A percentile compares a stretch with the other conserved stretches of the same genome.
Conservation (phyloP, 2,113 vertebrate genomes). For the Theristicus caerulescens region DNA sequence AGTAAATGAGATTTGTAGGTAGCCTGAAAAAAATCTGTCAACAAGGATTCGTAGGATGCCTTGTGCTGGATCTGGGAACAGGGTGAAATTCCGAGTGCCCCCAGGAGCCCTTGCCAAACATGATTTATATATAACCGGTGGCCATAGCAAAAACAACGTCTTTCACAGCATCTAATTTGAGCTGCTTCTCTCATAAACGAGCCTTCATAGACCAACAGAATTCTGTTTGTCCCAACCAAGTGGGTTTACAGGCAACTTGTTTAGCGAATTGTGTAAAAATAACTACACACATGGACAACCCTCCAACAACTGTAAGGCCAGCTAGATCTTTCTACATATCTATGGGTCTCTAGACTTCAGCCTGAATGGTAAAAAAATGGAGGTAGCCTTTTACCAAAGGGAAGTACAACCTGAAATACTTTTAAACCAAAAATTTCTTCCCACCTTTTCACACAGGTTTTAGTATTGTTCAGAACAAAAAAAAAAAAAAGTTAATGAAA, state of each 20-base stretch:
- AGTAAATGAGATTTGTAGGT: not conserved
- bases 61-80: not conserved
- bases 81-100: fast-evolving
- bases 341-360: not conserved
- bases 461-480: not conserved
- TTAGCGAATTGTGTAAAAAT: not conserved
- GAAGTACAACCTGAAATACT: not conserved
- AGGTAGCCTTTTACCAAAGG: not conserved
- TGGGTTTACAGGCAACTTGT: not conserved
- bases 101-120: fast-evolving
- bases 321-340: not conserved
- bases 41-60: not conserved
- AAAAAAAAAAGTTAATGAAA: not conserved
- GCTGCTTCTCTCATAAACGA: not conserved
- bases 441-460: not conserved
- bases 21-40: not conserved
- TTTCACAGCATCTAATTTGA: not conserved
- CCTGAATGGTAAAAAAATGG: not conserved
- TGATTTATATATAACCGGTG: not conserved
- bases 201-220: not conserved
- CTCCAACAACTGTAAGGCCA: not conserved
- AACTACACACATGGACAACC: not conserved
- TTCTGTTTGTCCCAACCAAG: not conserved
- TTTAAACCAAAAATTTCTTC: not conserved
- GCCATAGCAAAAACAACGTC: not conserved